Base-by-base conservation (phyloP, 2,888 invertebrate species). In the Drosophila anomalipes region DNA sequence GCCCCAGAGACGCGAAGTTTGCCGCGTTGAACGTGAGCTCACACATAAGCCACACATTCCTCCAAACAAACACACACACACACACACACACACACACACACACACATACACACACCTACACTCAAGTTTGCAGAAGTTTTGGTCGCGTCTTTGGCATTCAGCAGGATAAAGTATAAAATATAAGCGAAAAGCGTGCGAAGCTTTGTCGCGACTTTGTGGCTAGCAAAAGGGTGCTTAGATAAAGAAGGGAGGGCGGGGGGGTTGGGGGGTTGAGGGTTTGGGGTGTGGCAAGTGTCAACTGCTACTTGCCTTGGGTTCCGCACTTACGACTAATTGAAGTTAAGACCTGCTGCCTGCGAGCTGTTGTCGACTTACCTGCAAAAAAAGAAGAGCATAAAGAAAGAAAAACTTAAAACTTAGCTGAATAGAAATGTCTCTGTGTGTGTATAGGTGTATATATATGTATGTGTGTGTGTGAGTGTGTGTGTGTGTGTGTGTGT, bases 271-370 rank as follows among this genome's bases (percentile, higher is more conserved):
- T 22, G 28, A n/a, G n/a, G 41, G 26, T 16, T 19, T 28, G n/a
- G 49, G 56, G 70, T 41, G 58, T 52, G 41, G 63, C 52, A 52
- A 39, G 58, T 54, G 60, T 59, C 68, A 68, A 71, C 69, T 68
- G 49, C 64, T 73, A 44, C 60, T 70, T 64, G 52, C 66, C 63
- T 64, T 68, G 70, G 61, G 68, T 71, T 65, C 74, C 81, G 87
- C 91, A 88, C 91, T 88, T 87, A 79, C 89, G 84, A 90, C 91
- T 88, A 91, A 91, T 89, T 89, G 91, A 91, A 88, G 89, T 74
- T 77, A 80, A 76, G 77, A 85, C 77, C 71, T 56, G 74, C 58
- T 59, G 73, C 56, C 67, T 39, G 49, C 47, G 59, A 66, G 72
- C 60, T 64, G 58, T 61, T 60, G 67, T 69, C 57, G 70, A 77